These are phyloP conservation scores for Aleiodes alternator DNA, from an alignment of 2,888 invertebrate species.

Conservation along the genomic window DNA sequence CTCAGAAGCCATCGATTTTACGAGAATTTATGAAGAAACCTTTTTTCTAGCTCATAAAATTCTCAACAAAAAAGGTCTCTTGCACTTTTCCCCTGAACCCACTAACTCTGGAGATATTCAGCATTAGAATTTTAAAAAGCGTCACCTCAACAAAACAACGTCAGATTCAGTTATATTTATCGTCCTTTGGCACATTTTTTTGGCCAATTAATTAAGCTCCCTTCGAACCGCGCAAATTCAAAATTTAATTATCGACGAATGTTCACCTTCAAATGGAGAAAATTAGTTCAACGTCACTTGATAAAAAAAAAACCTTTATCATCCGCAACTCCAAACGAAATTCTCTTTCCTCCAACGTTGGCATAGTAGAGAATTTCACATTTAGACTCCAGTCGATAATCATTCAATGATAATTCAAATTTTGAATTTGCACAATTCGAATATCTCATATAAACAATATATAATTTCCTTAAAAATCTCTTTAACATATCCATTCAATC, in stretches of 20 bases:
- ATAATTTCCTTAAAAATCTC: conserved; percentile 18
- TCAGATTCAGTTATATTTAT: conserved; percentile 16
- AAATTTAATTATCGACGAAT: background rate
- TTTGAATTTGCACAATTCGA: conserved; percentile 29
- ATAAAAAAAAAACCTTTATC: background rate
- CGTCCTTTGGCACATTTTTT: conserved; percentile 41
- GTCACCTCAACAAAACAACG: background rate
- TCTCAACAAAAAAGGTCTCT: no score
- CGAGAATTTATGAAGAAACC: no score
- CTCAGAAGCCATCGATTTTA: no score
- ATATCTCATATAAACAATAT: conserved; percentile 25
- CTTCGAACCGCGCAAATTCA: conserved; percentile 26
- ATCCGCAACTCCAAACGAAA: conserved; percentile 2
- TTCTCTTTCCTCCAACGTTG: conserved; percentile 10
- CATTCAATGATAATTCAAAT: conserved; percentile 9
- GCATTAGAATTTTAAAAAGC: background rate
- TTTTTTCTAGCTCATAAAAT: no score
- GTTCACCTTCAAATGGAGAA: background rate
- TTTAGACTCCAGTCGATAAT: conserved; percentile 32
- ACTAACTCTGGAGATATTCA: no score
- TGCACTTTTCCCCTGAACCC: no score
- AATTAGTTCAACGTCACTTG: background rate
- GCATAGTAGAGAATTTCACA: conserved; percentile 12
- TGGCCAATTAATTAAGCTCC: conserved; percentile 17
- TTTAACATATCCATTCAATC: conserved; percentile 27